Evolutionary conservation across 2,888 invertebrate genomes (phyloP).

Genomic region (Micropterix aruncella): DNA sequence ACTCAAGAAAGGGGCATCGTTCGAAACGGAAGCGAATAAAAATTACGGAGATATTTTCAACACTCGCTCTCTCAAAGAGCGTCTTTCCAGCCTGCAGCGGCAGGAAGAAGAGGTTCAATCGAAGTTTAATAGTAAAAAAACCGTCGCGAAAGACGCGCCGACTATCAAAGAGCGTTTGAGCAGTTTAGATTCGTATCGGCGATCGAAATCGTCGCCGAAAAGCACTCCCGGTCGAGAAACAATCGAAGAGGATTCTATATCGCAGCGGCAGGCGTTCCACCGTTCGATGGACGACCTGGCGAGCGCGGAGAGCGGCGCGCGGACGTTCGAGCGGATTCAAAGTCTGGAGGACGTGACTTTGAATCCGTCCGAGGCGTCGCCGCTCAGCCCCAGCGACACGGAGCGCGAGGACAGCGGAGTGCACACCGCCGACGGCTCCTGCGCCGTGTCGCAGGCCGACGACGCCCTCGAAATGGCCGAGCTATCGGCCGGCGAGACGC

Average conservation of each 20-base stretch:
- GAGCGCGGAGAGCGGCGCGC: slow-evolving; percentile 37
- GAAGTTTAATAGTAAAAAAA: slow-evolving; percentile 6
- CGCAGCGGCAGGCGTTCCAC: slow-evolving; percentile 44
- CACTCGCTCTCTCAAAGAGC: slow-evolving; percentile 32
- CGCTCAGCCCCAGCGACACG: slow-evolving; percentile 39
- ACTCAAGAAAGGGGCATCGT: slow-evolving; percentile 38
- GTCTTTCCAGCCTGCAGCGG: slow-evolving; percentile 23
- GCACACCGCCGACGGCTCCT: slow-evolving; percentile 66
- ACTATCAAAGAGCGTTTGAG: slow-evolving; percentile 34
- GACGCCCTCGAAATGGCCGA: slow-evolving; percentile 46
- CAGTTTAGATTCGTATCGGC: slow-evolving; percentile 35
- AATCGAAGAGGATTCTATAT: slow-evolving; percentile 5
- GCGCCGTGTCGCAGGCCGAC: slow-evolving; percentile 58
- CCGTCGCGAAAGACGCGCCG: slow-evolving; percentile 7
- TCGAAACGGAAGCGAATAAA: slow-evolving; percentile 31
- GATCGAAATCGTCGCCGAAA: slow-evolving; percentile 24
- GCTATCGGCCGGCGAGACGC: slow-evolving; percentile 27
- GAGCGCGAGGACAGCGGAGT: slow-evolving; percentile 69
- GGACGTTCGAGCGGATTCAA: slow-evolving; percentile 48
- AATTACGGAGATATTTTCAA: slow-evolving; percentile 32
- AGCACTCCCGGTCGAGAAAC: slow-evolving; percentile 8
- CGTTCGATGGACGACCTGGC: slow-evolving; percentile 51
- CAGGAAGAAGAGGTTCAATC: slow-evolving; percentile 9
- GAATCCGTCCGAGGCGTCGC: slow-evolving; percentile 21
- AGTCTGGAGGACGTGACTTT: slow-evolving; percentile 45